These are phyloP conservation scores for Toxotes lorentzi DNA, from an alignment of 2,797 vertebrate species.

Conservation along the genomic window DNA sequence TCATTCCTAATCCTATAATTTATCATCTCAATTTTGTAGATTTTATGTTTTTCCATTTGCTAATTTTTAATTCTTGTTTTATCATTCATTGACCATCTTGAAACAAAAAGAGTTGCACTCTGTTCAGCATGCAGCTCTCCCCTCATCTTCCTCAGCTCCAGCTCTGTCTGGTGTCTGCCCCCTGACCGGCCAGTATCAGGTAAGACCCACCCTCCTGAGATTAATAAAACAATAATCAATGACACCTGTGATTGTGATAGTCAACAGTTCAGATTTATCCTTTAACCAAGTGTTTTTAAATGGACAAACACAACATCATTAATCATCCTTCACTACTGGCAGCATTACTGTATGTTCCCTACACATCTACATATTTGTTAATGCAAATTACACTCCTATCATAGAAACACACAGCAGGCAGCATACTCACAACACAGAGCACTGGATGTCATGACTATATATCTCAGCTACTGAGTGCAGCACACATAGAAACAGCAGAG, in stretches of 20 bases:
- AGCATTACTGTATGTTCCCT: background rate
- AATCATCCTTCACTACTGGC: background rate
- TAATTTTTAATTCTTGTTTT: too few relatives aligned
- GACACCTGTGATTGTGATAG: too few relatives aligned
- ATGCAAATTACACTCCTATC: background rate
- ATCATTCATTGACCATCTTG: too few relatives aligned
- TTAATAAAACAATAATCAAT: background rate
- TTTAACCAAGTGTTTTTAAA: background rate
- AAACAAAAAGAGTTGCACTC: too few relatives aligned
- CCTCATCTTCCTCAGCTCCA: background rate
- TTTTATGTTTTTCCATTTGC: too few relatives aligned
- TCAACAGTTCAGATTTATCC: background rate
- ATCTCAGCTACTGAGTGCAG: background rate
- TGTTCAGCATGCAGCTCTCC: background rate
- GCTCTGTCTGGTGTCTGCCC: background rate
- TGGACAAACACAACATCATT: background rate
- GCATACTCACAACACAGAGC: background rate
- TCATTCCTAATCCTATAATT: too few relatives aligned
- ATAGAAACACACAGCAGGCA: background rate
- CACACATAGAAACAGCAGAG: background rate
- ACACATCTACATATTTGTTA: background rate
- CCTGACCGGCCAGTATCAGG: background rate
- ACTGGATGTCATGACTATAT: background rate
- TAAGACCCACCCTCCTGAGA: background rate
- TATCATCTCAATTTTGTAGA: too few relatives aligned